Evolutionary conservation across 2,888 invertebrate species (phyloP), one percentile per base, ranked within the genome.

Genomic region (Lumbricus terrestris): DNA sequence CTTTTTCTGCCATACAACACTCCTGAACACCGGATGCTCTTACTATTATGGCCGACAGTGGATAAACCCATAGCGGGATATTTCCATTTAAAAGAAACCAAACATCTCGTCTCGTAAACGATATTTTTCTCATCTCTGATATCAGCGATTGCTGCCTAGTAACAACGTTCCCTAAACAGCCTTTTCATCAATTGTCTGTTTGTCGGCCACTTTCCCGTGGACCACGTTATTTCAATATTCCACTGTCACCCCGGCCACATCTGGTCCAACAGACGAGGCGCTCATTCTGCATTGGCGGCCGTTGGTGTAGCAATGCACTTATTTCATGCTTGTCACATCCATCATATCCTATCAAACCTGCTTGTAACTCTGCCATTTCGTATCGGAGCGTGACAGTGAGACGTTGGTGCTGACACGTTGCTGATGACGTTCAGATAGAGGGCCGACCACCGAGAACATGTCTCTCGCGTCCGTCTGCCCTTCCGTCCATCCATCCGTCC

Each of bases 351-450:
- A 69, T 69, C 69, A 69, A 69, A n/a, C 69, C n/a, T 8, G 29
- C 69, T 69, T 69, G 69, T 69, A 69, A 69, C 69, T 69, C 69
- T n/a, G 69, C 69, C 69, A 69, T 69, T 69, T 69, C 69, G 69
- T 69, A 0, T 69, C 69, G 69, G 69, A 69, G 69, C 69, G 69
- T 69, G 69, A 69, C 69, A 69, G 69, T 69, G 69, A 69, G 69
- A 69, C 69, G 69, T 16, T n/a, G 69, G 69, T n/a, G 69, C 69
- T 69, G 69, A 69, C 69, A 69, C 69, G n/a, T 69, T n/a, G 69
- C 69, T 69, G 69, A 69, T n/a, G 69, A 69, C 13, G 69, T 29
- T 69, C 69, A 69, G 69, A 69, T 69, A 69, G 8, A 69, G 69
- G n/a, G 69, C n/a, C 69, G 16, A n/a, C n/a, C n/a, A n/a, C n/a